Conservation (phyloP, 2,113 vertebrate genomes). For the Pituophis catenifer region DNA sequence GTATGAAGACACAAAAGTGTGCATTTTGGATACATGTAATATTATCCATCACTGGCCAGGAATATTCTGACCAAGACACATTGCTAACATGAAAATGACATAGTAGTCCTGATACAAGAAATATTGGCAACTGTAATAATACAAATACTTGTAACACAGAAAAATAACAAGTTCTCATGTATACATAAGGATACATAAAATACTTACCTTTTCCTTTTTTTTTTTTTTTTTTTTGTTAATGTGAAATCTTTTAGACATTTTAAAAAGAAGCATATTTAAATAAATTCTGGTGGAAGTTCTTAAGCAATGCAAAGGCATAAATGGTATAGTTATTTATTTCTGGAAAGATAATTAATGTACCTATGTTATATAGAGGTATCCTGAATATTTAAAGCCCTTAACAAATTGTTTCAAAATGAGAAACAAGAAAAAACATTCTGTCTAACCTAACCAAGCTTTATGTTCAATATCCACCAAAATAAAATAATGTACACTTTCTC, state of each 20-base stretch:
- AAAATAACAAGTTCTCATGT: not conserved
- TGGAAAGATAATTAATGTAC: not conserved
- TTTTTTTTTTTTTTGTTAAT: not conserved
- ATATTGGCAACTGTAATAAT: not conserved
- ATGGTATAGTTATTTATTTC: not conserved
- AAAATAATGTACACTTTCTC: not conserved
- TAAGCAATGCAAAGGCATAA: not conserved
- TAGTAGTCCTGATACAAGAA: not conserved
- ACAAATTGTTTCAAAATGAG: not conserved
- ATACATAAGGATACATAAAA: not conserved
- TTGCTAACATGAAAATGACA: not conserved
- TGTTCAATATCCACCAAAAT: not conserved
- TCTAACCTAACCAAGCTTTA: not conserved
- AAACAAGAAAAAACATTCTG: not conserved
- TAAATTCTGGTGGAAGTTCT: not conserved
- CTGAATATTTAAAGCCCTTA: not conserved
- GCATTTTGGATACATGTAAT: not conserved
- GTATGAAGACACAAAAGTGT: not conserved
- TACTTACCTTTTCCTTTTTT: not conserved
- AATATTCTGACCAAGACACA: not conserved
- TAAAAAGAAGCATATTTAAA: not conserved
- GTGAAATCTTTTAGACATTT: not conserved
- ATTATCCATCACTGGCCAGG: not conserved
- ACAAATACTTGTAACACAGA: not conserved
- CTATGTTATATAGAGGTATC: not conserved